Base-by-base conservation (phyloP, 1,140 invertebrate genomes). In the Tetraneura akinire region DNA sequence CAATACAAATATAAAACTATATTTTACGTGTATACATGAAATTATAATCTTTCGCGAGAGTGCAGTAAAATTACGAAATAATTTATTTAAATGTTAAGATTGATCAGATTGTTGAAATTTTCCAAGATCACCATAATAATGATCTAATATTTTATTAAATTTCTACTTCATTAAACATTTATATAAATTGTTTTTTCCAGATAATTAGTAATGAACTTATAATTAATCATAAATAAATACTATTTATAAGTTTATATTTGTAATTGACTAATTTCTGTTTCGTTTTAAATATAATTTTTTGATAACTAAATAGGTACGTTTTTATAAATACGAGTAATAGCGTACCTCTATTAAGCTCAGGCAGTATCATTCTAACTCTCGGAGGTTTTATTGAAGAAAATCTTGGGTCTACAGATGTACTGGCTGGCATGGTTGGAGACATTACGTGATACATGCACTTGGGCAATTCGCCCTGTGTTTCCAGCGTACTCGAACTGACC, bases 331-430 rank as follows among this genome's bases (percentile, higher is more conserved):
- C n/a, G n/a, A n/a, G n/a, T n/a, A 37, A 37, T 37, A 37, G 8
- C 8, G 32, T 82, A 83, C 82, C 82, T 82, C 81, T 78, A 64
- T 83, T 83, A 3, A 82, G 81, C 4, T 81, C 80, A 4, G 81
- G 82, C 37, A 83, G 64, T 64, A 80, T 80, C 82, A 83, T 82
- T 29, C 82, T 73, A 3, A 83, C 18, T 23, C 81, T 73, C 0
- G 53, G 60, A 0, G 23, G 37, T 14, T 80, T 81, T 4, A 80
- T 64, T 0, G 60, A 62, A 45, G 53, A 78, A 78, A 60, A 60
- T 47, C 74, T 57, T 4, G 74, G 74, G 37, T 78, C 74, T 23
- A 78, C 74, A 23, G 74, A 55, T 29, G 53, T 78, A 9, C 60
- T 47, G 13, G 74, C 74, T 14, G 21, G 74, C 9, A 78, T 42